Base-by-base conservation (phyloP, 2,888 invertebrate genomes). In the Rosalia funebris region DNA sequence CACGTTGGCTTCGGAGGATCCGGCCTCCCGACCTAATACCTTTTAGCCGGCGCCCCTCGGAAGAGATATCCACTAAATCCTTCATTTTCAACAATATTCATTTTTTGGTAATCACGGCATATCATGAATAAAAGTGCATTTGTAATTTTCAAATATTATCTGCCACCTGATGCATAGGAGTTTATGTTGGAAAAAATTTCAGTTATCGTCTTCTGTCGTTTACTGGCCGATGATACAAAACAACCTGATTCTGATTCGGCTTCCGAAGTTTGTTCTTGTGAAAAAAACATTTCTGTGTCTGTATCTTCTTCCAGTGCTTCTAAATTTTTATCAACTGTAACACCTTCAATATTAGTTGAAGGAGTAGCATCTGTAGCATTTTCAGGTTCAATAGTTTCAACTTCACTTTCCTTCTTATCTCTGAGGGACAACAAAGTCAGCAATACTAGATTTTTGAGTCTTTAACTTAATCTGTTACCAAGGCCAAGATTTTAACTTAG, bases 81-180 rank as follows among this genome's bases (percentile, higher is more conserved):
- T 50, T 62, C 60, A 25, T 64, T 48, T 39, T 69, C 68, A 7
- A 57, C 48, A 2, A 60, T 55, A 31, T 16, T 44, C 16, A 67
- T 45, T 14, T 60, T 57, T 25, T 52, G 34, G 44, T 64, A 60
- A 41, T 68, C 65, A 39, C 60, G 60, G 14, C 54, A 54, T 25
- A 69, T 64, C 59, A 69, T 61, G 50, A 53, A 68, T 9, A 61
- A 14, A 7, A 66, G 50, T n/a, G 60, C 65, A 65, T 64, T 65
- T 16, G 55, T 65, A 16, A 67, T 62, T 53, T 45, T 36, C 10
- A 4, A 32, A n/a, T 32, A 11, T 57, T 62, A 65, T 11, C 12
- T 20, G 14, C 64, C 66, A 37, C 54, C 59, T 11, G 37, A 52
- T 54, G 31, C 39, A 60, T 54, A 41, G 48, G 57, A 57, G 12